Percentiles rank a stretch among this genome's conserved stretches.
phyloP scores from a whole-genome alignment of 1,140 invertebrate species.

The Pseudomyrmex pallidus region DNA sequence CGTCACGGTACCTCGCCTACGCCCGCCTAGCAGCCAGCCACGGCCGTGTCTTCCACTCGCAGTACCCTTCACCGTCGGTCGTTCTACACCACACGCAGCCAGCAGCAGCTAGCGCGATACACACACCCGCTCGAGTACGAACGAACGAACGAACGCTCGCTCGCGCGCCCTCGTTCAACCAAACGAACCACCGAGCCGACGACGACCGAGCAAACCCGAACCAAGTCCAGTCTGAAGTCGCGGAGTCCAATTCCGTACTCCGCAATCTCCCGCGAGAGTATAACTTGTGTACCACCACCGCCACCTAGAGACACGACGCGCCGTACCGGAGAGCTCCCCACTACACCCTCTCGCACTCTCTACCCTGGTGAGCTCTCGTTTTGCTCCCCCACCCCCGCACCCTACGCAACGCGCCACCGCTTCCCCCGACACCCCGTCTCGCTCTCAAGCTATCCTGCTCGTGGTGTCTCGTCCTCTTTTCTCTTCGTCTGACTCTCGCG shows the following conservation, averaged over 20 bases:
- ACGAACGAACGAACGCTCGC: conserved; percentile 44
- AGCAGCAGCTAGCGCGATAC: conserved; percentile 50
- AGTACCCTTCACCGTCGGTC: conserved; percentile 73
- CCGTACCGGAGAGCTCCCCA: conserved; percentile 51
- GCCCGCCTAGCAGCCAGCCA: conserved; percentile 74
- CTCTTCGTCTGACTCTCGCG: conserved; percentile 35
- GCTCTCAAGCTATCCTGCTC: conserved; percentile 59
- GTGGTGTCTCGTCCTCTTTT: conserved; percentile 42
- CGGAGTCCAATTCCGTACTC: conserved; percentile 13
- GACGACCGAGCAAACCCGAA: conserved; percentile 32
- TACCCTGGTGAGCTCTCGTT: conserved; percentile 56
- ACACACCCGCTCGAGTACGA: not conserved
- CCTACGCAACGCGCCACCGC: conserved; percentile 62
- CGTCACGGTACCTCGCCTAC: conserved; percentile 81
- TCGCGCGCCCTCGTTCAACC: conserved; percentile 80
- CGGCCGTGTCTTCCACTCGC: conserved; percentile 74
- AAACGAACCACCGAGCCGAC: conserved; percentile 71
- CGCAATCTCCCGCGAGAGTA: conserved; percentile 66
- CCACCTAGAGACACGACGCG: conserved; percentile 58
- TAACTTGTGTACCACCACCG: conserved; percentile 66
- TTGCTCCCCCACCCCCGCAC: conserved; percentile 64
- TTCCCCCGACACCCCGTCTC: conserved; percentile 61
- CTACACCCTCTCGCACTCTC: conserved; percentile 69
- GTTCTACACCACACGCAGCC: conserved; percentile 52
- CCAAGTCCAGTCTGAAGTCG: conserved; percentile 41